Base-by-base conservation (phyloP, 2,888 invertebrate genomes). In the Agriopis marginaria region DNA sequence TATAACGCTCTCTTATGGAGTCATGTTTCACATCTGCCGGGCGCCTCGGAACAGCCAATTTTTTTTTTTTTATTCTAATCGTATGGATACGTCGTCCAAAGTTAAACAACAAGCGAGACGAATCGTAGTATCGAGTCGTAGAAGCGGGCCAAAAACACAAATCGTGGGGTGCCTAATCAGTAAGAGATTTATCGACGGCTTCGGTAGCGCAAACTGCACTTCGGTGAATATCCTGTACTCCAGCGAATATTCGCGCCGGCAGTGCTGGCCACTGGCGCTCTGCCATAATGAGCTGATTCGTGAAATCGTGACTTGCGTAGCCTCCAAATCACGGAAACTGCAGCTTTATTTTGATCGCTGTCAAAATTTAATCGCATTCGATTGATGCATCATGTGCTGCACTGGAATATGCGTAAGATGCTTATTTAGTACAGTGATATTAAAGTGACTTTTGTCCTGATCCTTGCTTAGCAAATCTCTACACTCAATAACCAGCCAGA, bases 161-260 rank as follows among this genome's bases (percentile, higher is more conserved):
- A 66, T 64, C 47, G 63, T 59, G 47, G 49, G 54, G 23, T 63
- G 64, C 64, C 66, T 69, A 68, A 73, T 70, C 70, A 76, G 66
- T 60, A 50, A 70, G 64, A 60, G 59, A 66, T 72, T 69, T 75
- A 72, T 68, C 63, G 63, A 58, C 67, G 75, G 69, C 63, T 60
- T 70, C 56, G 68, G 55, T 71, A 74, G 71, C 68, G 63, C 58
- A 69, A 72, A 72, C 64, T 71, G 69, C 72, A 73, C 72, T 72
- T 71, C 66, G 59, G 53, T 47, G 71, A 73, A 69, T 69, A 67
- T 58, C 66, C 70, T 72, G 68, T 71, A 69, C 71, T 68, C 68
- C 66, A 58, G 51, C 23, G 68, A 71, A 66, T 71, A 66, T 58
- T 63, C 67, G 44, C 51, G 62, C 62, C 62, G 45, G 54, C 64